Evolutionary conservation across 2,113 vertebrate species (phyloP).

Genomic region (Gadus macrocephalus): DNA sequence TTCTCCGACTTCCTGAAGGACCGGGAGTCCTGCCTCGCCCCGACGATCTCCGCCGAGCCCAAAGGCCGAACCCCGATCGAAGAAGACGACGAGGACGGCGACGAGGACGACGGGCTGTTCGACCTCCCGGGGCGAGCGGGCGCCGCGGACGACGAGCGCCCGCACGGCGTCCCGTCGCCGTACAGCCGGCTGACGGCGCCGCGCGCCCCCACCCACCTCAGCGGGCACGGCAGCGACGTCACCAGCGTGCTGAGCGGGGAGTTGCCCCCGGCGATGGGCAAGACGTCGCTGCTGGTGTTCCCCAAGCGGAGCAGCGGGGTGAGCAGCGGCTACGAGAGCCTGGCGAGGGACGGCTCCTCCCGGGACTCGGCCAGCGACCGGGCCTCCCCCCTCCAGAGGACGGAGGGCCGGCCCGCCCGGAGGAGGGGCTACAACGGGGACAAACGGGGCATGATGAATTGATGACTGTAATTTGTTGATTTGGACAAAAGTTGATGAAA

Average conservation of each 20-base stretch:
- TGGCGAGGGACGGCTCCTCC: conserved; percentile 89
- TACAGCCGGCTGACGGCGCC: conserved; percentile 93
- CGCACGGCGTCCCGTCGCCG: conserved; percentile 81
- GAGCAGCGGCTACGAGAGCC: conserved; percentile 90
- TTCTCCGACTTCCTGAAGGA: conserved; percentile 84
- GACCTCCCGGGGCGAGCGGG: too few relatives aligned
- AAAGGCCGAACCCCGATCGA: conserved; percentile 56
- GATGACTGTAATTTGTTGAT: too few relatives aligned
- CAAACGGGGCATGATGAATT: conserved; percentile 17
- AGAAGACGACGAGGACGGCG: too few relatives aligned
- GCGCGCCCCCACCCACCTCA: conserved; percentile 83
- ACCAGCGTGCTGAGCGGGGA: conserved; percentile 96
- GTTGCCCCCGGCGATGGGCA: conserved; percentile 95
- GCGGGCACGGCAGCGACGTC: conserved; percentile 91
- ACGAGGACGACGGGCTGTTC: conserved; percentile 27
- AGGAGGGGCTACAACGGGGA: conserved; percentile 82
- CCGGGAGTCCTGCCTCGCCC: conserved; percentile 49
- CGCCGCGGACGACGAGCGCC: background rate
- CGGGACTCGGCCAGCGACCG: conserved; percentile 80
- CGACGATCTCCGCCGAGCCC: conserved; percentile 6
- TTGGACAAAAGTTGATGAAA: too few relatives aligned
- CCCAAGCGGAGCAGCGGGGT: conserved; percentile 84
- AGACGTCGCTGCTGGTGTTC: conserved; percentile 86
- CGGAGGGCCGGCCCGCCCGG: conserved; percentile 74
- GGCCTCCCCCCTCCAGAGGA: conserved; percentile 42